Base-by-base conservation (phyloP, 2,888 invertebrate species). In the Thereva nobilitata region DNA sequence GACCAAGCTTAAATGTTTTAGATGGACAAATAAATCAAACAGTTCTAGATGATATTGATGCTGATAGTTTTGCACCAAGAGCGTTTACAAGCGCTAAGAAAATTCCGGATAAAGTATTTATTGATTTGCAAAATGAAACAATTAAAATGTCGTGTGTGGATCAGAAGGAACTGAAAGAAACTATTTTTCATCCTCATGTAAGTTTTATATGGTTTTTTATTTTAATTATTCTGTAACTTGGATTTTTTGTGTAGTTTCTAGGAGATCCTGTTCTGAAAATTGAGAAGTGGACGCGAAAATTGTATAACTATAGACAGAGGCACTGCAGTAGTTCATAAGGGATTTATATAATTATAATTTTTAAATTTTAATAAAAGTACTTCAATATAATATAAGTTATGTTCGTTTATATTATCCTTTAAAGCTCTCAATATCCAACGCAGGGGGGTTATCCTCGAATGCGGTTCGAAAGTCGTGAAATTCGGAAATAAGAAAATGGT, bases 201-300 rank as follows among this genome's bases (percentile, higher is more conserved):
- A 85, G 86, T 80, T 23, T 23, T 23, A 23, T 3, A 5, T 6
- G n/a, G n/a, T n/a, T n/a, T n/a, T n/a, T n/a, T n/a, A 23, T 10
- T 50, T 64, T 38, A 38, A n/a, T 9, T 23, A 38, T 23, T 4
- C 4, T 54, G 1, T 44, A 38, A 9, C 12, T 44, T 34, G 34
- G 66, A 67, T 61, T 54, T 49, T 67, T 61, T 61, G 71, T 72
- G 44, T 85, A 91, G 91, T 86, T 89, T 75, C 83, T 89, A 74
- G 84, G 86, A 57, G 86, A 86, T 78, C 87, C 87, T 76, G 88
- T 87, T 71, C 84, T 85, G 63, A 83, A 88, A 67, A 85, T 86
- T 74, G 90, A 91, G 71, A 89, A 88, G 82, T 91, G 91, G 91
- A 85, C 90, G 40, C 89, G 87, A 73, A 88, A 88, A 74, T 79